These are phyloP conservation scores for Hirtodrosophila cameraria DNA, from an alignment of 2,888 invertebrate species.

Conservation along the genomic window DNA sequence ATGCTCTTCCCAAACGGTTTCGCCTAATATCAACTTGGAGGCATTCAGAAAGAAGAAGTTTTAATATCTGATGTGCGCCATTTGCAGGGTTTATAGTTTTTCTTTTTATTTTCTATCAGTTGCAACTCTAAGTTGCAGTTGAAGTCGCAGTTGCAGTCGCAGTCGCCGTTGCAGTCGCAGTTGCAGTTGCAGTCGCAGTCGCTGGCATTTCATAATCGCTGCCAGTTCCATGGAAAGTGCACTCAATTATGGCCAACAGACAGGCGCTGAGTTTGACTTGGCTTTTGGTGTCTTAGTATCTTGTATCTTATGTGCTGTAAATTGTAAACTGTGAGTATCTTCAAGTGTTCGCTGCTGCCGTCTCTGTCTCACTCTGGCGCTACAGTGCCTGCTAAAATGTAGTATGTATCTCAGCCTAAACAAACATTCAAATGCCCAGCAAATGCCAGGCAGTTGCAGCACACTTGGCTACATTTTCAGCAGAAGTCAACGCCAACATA, in stretches of 20 bases:
- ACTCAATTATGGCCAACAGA: slow-evolving; percentile 81
- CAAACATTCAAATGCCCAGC: slow-evolving; percentile 69
- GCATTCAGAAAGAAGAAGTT: slow-evolving; percentile 27
- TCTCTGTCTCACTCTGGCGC: slow-evolving; percentile 62
- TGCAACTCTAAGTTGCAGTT: slow-evolving; percentile 14
- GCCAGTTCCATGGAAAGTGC: slow-evolving; percentile 79
- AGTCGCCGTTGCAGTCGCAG: too few relatives aligned
- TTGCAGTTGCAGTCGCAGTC: slow-evolving; percentile 9
- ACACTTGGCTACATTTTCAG: slow-evolving; percentile 76
- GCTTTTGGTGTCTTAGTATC: slow-evolving; percentile 23
- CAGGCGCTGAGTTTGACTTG: slow-evolving; percentile 64
- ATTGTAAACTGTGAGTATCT: slow-evolving; percentile 24
- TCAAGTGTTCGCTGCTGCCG: slow-evolving; percentile 45
- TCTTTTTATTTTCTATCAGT: neutral
- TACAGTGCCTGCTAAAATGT: slow-evolving; percentile 37
- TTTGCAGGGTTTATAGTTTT: slow-evolving; percentile 39
- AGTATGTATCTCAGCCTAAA: slow-evolving; percentile 60
- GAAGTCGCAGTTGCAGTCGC: slow-evolving; percentile 15
- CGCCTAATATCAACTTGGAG: neutral
- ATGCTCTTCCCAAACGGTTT: slow-evolving; percentile 6
- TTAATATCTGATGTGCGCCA: slow-evolving; percentile 69
- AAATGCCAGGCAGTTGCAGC: slow-evolving; percentile 32
- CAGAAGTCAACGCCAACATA: slow-evolving; percentile 78
- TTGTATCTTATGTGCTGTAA: slow-evolving; percentile 8
- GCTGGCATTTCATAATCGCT: slow-evolving; percentile 76